Evolutionary conservation across 2,113 vertebrate genomes (phyloP), one percentile per base, ranked within the genome.

Genomic region (Lycaon pictus): DNA sequence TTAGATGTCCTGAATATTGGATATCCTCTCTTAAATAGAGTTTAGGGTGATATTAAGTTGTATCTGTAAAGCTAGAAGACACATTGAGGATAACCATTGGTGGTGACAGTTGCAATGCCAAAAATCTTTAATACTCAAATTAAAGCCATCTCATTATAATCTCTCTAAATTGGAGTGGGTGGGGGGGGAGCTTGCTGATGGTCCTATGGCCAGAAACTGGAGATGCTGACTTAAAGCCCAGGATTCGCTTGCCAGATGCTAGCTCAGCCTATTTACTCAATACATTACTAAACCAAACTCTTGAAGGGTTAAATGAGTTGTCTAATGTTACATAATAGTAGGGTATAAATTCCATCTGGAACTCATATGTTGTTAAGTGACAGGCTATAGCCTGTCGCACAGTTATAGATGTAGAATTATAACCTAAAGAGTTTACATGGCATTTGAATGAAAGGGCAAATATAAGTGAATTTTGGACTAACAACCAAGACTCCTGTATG

Each of bases 371-470:
- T 74, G 2, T 23, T 74, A 83, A 63, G 53, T 53, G 74, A 67
- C 7, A 77, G 60, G 84, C 84, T 20, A 74, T 74, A 83, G 27
- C 12, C 35, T 1, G 16, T 3, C 3, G 58, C 43, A 37, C 12
- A 83, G 7, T 51, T 62, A 48, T 3, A 74, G 2, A 77, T 32
- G 22, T 48, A 71, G 17, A 80, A 56, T 82, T 67, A 91, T n/a
- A 72, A 10, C 25, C 20, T 60, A 29, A 87, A 74, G 65, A 15
- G 32, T 43, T 71, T 23, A 53, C 76, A 19, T 13, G 63, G 56
- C 13, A 65, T 96, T 77, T 74, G 62, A 81, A 84, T 74, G 67
- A 90, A 95, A 91, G 53, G 63, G 48, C 85, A 94, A 81, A n/a
- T 2, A n/a, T 1, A 19, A 83, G 53, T 74, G 35, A 82, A 65